phyloP scores from a whole-genome alignment of 1,140 invertebrate species.

The Littorina saxatilis region DNA sequence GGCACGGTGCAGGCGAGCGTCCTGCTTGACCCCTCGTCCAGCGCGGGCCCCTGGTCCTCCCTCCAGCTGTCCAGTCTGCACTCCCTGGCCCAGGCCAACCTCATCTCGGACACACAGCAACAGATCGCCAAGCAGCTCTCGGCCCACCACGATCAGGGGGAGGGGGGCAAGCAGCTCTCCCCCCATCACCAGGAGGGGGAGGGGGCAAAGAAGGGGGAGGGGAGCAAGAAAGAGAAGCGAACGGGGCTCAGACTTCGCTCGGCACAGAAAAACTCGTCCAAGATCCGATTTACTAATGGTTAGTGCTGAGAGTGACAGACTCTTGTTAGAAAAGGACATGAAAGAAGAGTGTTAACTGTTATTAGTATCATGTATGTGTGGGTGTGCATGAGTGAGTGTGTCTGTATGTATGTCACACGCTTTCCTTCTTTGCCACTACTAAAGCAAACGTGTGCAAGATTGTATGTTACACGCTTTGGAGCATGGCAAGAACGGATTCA shows the following conservation, averaged over 20 bases:
- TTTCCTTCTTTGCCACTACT: too few species aligned
- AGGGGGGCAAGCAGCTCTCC: neutral
- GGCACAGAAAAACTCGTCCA: neutral
- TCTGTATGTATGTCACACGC: too few species aligned
- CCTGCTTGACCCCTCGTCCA: constrained; percentile 32
- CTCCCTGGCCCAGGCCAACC: constrained; percentile 60
- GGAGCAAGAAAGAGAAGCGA: neutral
- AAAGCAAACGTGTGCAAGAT: too few species aligned
- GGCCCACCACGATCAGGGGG: neutral
- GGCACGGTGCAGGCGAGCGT: constrained; percentile 50
- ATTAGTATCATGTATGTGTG: too few species aligned
- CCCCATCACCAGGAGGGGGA: too few species aligned
- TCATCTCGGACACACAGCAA: constrained; percentile 59
- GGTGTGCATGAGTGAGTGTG: too few species aligned
- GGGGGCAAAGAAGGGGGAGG: neutral
- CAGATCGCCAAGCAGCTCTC: constrained; percentile 55
- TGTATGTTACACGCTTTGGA: too few species aligned
- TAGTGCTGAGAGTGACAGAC: too few species aligned
- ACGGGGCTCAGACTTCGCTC: neutral
- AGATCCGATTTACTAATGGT: constrained; percentile 11
- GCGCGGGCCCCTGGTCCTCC: constrained; percentile 5
- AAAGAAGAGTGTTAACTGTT: too few species aligned
- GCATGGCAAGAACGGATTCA: too few species aligned
- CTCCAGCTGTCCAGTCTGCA: constrained; percentile 46
- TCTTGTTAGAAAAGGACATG: too few species aligned